These are phyloP conservation scores for Leuciscus waleckii DNA, from an alignment of 2,797 vertebrate species.

Conservation along the genomic window DNA sequence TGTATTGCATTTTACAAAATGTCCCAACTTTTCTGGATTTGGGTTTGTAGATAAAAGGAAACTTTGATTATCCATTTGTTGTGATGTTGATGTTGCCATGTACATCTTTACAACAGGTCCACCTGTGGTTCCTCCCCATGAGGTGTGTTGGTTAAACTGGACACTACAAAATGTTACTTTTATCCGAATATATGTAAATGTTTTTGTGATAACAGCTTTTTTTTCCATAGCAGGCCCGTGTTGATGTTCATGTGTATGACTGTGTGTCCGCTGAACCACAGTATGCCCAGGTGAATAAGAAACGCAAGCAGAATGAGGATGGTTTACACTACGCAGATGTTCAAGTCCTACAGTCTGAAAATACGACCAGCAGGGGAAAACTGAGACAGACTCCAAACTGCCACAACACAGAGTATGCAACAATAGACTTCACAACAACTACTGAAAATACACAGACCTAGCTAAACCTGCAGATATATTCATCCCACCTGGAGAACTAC, in stretches of 20 bases:
- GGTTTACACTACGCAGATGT: conserved; percentile 64
- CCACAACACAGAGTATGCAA: conserved; percentile 62
- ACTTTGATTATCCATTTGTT: neutral
- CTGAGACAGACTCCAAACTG: conserved; percentile 6
- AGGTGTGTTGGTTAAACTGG: conserved; percentile 43
- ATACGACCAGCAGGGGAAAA: conserved; percentile 12
- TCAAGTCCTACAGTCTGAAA: conserved; percentile 58
- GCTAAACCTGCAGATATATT: conserved; percentile 62
- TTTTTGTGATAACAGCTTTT: neutral
- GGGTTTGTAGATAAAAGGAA: neutral
- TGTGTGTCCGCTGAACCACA: conserved; percentile 45
- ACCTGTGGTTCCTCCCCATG: conserved; percentile 5
- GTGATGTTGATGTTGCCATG: neutral
- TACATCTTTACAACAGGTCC: conserved; percentile 33
- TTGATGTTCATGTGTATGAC: conserved; percentile 52
- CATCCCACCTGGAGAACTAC: conserved; percentile 63
- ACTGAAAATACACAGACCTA: conserved; percentile 1
- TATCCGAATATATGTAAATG: neutral
- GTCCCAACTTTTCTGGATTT: neutral
- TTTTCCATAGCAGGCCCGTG: conserved; percentile 5
- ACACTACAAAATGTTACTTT: neutral
- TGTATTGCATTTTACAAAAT: neutral
- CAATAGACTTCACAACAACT: conserved; percentile 60
- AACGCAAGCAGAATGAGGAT: conserved; percentile 34
- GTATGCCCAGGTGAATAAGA: conserved; percentile 62